Evolutionary conservation across 92 coral and sea anemone species (phyloP), one percentile per base, ranked within the genome.

Genomic region (Bergia sp.): DNA sequence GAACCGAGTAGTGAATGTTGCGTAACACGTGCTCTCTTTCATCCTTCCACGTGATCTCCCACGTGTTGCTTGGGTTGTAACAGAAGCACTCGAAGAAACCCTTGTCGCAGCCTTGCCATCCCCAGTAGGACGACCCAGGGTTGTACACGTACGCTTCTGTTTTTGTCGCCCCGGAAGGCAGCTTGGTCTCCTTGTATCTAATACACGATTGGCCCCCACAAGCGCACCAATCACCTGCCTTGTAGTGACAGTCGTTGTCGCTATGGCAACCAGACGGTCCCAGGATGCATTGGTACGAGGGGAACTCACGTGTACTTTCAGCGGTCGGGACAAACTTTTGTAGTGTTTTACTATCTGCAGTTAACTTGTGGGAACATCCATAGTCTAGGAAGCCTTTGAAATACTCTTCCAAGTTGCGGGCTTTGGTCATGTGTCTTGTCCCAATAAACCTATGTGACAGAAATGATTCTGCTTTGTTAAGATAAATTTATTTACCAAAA

Each of bases 361-460:
- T 61, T 82, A 20, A 44, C 67, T 71, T 11, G 73, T 72, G 37
- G 11, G 85, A 16, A 71, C 93, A 91, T 0, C 89, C 93, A 79
- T 71, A 91, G 81, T 83, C 83, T 0, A 91, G 82, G 49, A 69
- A 89, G 5, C 93, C 93, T 67, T 89, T 91, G 92, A 53, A 91
- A 43, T 42, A 91, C 85, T 88, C 86, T 64, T 91, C 92, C 10
- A 91, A 73, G 80, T 81, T 91, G 15, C 77, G 77, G 3, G 85
- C 93, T 43, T 81, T 82, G 39, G 87, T 88, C 72, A 85, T 44
- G 20, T 38, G 50, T 7, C n/a, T 44, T 37, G 76, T 73, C 44
- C 88, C 90, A 16, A 89, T 89, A 64, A 37, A 82, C 67, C 91
- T 84, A 42, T 23, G 12, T 13, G n/a, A 78, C 11, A 36, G 12